Evolutionary conservation across 2,888 invertebrate species (phyloP).

Genomic region (Phaedon cochleariae): DNA sequence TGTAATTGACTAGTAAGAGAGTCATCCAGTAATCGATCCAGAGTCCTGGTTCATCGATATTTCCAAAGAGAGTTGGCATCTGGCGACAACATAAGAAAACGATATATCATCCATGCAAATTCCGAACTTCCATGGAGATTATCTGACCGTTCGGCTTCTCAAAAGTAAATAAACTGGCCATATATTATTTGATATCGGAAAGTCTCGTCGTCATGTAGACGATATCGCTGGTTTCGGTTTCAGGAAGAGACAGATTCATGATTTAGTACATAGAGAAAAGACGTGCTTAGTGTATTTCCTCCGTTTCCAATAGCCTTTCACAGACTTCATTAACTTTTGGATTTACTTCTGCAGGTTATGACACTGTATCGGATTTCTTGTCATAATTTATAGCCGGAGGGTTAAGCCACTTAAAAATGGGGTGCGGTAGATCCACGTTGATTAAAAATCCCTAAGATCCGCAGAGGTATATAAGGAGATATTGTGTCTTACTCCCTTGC

Average conservation of each 20-base stretch:
- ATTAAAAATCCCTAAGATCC: conserved; percentile 36
- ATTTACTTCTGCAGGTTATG: conserved; percentile 46
- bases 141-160: conserved; percentile 39
- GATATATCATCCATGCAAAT: conserved; percentile 33
- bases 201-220: conserved; percentile 48
- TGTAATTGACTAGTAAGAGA: no score
- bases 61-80: not conserved
- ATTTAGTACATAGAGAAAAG: conserved; percentile 48
- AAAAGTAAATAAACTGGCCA: conserved; percentile 51
- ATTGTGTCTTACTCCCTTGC: conserved; percentile 1
- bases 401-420: conserved; percentile 40
- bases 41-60: not conserved
- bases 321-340: conserved; percentile 47
- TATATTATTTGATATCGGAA: conserved; percentile 51
- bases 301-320: conserved; percentile 37
- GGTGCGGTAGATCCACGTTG: conserved; percentile 34
- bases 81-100: conserved; percentile 4
- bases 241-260: conserved; percentile 45
- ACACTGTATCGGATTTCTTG: conserved; percentile 45
- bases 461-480: conserved; percentile 25
- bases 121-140: conserved; percentile 36
- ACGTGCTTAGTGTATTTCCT: conserved; percentile 45
- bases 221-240: conserved; percentile 46
- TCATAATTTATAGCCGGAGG: conserved; percentile 52
- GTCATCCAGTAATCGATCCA: no score